These are phyloP conservation scores for Lucifuga dentata DNA, from an alignment of 2,113 vertebrate genomes.

Conservation along the genomic window DNA sequence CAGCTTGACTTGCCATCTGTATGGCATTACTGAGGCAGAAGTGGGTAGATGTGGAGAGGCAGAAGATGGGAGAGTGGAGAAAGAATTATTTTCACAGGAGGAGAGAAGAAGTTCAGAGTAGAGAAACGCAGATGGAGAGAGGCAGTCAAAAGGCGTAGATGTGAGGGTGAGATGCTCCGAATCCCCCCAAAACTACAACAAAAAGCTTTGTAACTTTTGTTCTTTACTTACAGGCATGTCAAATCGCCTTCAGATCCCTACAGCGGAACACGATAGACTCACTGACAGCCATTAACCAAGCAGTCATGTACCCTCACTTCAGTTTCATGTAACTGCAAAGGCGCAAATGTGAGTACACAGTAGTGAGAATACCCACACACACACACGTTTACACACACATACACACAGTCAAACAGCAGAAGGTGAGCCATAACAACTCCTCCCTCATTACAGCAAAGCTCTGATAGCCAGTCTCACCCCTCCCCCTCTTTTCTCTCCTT, in stretches of 20 bases:
- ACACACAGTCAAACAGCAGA: slow-evolving; percentile 55
- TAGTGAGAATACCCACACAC: slow-evolving; percentile 32
- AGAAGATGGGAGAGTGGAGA: slow-evolving; percentile 5
- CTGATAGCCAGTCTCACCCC: slow-evolving; percentile 37
- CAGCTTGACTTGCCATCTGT: slow-evolving; percentile 73
- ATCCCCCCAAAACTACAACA: slow-evolving; percentile 6
- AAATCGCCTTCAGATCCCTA: slow-evolving; percentile 31
- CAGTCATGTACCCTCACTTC: slow-evolving; percentile 51
- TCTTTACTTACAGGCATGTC: slow-evolving; percentile 36
- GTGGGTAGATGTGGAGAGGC: background rate
- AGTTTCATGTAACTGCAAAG: slow-evolving; percentile 29
- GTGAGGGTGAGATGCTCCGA: slow-evolving; percentile 15
- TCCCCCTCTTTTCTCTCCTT: background rate
- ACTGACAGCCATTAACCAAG: slow-evolving; percentile 56
- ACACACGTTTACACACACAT: slow-evolving; percentile 13
- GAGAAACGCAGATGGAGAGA: slow-evolving; percentile 30
- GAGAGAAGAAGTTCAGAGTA: slow-evolving; percentile 1
- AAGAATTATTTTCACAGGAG: slow-evolving; percentile 21
- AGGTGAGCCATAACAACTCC: slow-evolving; percentile 68
- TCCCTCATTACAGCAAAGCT: slow-evolving; percentile 61
- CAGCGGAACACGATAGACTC: slow-evolving; percentile 33
- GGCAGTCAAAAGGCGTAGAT: slow-evolving; percentile 10
- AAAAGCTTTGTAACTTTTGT: slow-evolving; percentile 20
- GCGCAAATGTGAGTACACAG: slow-evolving; percentile 47
- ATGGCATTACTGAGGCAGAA: slow-evolving; percentile 18